Percentiles rank a stretch among this genome's conserved stretches.
These are phyloP conservation scores for Cataglyphis livida DNA, from an alignment of 2,888 invertebrate genomes.

Conservation along the genomic window DNA sequence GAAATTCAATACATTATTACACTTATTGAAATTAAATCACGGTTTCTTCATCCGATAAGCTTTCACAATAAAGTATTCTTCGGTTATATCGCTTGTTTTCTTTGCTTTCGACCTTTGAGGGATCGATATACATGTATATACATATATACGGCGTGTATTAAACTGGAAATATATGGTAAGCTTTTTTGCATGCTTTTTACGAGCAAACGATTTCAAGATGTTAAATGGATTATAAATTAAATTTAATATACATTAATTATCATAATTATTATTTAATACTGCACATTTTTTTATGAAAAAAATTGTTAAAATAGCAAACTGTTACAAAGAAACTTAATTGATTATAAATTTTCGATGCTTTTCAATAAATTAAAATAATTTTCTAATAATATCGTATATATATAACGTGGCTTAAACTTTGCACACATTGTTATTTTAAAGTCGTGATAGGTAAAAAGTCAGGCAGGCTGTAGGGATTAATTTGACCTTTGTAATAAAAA, in stretches of 20 bases:
- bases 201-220: neutral
- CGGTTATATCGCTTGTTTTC: constrained; percentile 69
- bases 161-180: constrained; percentile 65
- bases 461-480: neutral
- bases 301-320: neutral
- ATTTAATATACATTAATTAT: neutral
- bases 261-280: constrained; percentile 12
- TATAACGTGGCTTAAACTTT: neutral
- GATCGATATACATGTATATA: constrained; percentile 66
- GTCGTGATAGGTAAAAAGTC: neutral
- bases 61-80: constrained; percentile 71
- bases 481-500: neutral
- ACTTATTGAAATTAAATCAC: constrained; percentile 13
- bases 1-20: constrained; percentile 26
- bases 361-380: constrained; percentile 28
- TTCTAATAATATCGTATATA: neutral
- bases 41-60: constrained; percentile 60
- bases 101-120: constrained; percentile 52
- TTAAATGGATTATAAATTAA: neutral
- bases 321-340: neutral
- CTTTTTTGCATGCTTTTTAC: constrained; percentile 54
- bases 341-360: neutral
- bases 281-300: neutral
- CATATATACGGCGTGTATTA: constrained; percentile 43
- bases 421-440: neutral